Evolutionary conservation across 2,797 vertebrate genomes (phyloP).

Genomic region (Knipowitschia caucasica): DNA sequence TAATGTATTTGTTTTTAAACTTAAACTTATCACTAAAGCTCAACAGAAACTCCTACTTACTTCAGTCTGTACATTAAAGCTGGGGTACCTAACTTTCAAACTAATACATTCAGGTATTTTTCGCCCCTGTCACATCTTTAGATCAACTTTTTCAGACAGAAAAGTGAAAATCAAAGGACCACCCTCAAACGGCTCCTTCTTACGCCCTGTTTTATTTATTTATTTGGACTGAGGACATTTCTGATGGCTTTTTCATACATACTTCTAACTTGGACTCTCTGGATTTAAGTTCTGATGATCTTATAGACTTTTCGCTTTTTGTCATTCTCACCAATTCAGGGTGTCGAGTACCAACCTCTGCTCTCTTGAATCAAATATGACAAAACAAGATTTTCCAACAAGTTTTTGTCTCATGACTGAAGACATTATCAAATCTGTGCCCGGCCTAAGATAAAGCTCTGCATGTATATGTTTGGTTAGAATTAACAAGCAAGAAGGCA

Average conservation of each 20-base stretch:
- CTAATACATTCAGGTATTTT: no score
- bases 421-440: constrained; percentile 29
- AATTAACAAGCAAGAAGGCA: constrained; percentile 21
- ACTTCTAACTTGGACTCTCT: constrained; percentile 47
- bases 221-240: constrained; percentile 12
- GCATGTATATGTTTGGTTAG: constrained; percentile 47
- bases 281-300: constrained; percentile 61
- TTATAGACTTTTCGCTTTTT: constrained; percentile 28
- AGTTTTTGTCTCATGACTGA: constrained; percentile 38
- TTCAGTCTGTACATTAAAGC: no score
- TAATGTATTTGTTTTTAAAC: no score
- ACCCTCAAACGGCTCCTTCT: no score
- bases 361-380: constrained; percentile 67
- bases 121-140: no score
- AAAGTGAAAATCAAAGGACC: no score
- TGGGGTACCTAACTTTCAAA: no score
- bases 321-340: constrained; percentile 57
- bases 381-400: constrained; percentile 58
- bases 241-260: constrained; percentile 47
- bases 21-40: no score
- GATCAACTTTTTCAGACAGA: no score
- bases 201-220: no score
- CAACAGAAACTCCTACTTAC: no score
- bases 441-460: constrained; percentile 51
- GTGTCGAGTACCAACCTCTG: constrained; percentile 42